Evolutionary conservation across 2,113 vertebrate genomes (phyloP).

Genomic region (Otis tarda): DNA sequence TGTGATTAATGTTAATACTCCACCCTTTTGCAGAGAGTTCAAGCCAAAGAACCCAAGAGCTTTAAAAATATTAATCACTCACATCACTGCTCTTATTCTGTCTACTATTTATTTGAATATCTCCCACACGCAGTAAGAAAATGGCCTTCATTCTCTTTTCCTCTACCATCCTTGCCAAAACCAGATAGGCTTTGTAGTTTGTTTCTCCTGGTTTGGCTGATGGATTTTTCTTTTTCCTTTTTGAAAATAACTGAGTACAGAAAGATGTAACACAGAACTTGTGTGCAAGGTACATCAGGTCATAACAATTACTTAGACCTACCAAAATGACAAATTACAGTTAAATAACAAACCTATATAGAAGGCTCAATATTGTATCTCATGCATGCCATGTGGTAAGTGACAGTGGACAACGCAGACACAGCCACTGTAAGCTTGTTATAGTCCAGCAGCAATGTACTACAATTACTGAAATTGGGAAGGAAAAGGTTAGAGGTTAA

Average conservation of each 20-base stretch:
- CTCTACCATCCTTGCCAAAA: background rate
- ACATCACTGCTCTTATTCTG: background rate
- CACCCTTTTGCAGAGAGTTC: background rate
- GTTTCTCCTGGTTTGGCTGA: background rate
- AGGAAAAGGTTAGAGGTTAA: background rate
- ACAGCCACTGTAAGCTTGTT: background rate
- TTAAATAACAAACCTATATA: background rate
- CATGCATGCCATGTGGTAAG: background rate
- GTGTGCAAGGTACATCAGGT: background rate
- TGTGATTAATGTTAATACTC: background rate
- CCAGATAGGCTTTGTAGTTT: background rate
- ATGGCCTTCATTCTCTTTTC: background rate
- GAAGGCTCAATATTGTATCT: background rate
- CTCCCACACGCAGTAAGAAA: background rate
- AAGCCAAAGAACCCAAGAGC: background rate
- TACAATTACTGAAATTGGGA: background rate
- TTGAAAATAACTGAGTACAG: background rate
- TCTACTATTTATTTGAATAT: conserved; percentile 1
- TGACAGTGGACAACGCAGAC: background rate
- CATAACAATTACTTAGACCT: background rate
- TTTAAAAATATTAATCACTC: background rate
- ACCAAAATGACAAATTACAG: background rate
- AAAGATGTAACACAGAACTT: background rate
- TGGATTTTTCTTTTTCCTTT: background rate
- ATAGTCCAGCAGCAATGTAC: background rate